phyloP scores from a whole-genome alignment of 30 jellyfish, hydroid and myxozoan species.

The Pelagia noctiluca region DNA sequence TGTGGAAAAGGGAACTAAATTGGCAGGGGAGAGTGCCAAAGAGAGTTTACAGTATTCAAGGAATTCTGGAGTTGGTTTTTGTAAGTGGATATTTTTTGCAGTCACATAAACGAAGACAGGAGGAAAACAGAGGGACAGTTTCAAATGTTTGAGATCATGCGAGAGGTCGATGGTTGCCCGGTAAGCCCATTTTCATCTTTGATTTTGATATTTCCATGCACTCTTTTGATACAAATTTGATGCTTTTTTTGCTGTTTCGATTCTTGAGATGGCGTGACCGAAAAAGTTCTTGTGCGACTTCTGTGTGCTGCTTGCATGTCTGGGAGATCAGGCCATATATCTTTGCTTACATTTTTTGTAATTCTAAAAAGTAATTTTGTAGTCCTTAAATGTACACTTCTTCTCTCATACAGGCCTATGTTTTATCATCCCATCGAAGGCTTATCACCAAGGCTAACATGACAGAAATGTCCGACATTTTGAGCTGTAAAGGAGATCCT shows the following conservation, averaged over 20 bases:
- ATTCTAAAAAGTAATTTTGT: too few relatives aligned
- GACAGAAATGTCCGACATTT: constrained; percentile 80
- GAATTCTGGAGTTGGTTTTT: background rate
- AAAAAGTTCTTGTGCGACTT: too few relatives aligned
- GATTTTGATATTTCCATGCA: too few relatives aligned
- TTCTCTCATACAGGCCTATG: constrained; percentile 73
- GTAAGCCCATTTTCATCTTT: constrained; percentile 61
- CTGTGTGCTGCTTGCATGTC: too few relatives aligned
- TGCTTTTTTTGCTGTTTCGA: too few relatives aligned
- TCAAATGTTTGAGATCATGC: constrained; percentile 94
- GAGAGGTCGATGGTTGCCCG: constrained; percentile 99
- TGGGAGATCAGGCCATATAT: background rate
- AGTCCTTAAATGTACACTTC: too few relatives aligned
- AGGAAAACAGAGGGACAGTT: constrained; percentile 98
- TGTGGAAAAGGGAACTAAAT: too few relatives aligned
- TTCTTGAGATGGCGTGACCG: too few relatives aligned
- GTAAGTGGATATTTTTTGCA: background rate
- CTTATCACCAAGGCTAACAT: constrained; percentile 84
- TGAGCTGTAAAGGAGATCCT: constrained; percentile 77
- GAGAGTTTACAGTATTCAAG: too few relatives aligned
- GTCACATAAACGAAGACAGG: constrained; percentile 95
- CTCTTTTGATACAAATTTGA: too few relatives aligned
- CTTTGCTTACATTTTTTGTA: background rate
- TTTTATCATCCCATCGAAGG: constrained; percentile 91
- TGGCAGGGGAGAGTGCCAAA: too few relatives aligned